phyloP scores from a whole-genome alignment of 2,113 vertebrate species.

The Apteryx mantelli region DNA sequence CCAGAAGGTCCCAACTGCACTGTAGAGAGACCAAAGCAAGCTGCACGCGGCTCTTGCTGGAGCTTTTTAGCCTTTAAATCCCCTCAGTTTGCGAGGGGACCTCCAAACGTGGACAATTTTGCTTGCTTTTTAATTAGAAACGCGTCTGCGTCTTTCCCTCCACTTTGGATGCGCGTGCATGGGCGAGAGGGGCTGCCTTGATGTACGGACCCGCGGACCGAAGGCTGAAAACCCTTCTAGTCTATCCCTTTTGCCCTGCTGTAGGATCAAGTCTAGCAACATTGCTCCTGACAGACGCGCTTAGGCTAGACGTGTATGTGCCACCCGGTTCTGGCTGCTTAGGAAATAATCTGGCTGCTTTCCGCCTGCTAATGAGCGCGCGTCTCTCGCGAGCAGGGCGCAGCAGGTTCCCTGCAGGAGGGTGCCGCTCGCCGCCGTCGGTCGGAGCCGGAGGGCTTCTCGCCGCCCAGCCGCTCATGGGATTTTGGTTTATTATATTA shows the following conservation, averaged over 20 bases:
- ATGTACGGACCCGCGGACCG: too few species aligned
- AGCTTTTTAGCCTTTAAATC: background rate
- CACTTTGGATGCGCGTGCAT: background rate
- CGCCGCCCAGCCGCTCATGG: background rate
- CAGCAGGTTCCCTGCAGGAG: background rate
- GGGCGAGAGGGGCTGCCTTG: background rate
- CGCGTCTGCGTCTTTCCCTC: background rate
- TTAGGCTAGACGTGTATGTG: background rate
- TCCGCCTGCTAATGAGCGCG: background rate
- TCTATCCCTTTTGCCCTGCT: background rate
- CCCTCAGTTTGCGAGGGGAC: background rate
- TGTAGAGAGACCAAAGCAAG: background rate
- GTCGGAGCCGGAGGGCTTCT: background rate
- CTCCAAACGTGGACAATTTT: background rate
- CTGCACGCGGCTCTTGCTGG: background rate
- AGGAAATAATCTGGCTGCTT: background rate
- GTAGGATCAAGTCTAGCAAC: background rate
- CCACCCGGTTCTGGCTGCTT: background rate
- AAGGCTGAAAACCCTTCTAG: background rate
- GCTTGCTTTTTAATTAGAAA: background rate
- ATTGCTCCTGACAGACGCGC: fast-evolving
- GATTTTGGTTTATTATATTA: background rate
- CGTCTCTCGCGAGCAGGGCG: background rate
- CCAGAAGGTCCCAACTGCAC: background rate
- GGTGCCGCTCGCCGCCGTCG: background rate